Evolutionary conservation across 2,113 vertebrate genomes (phyloP), one percentile per base, ranked within the genome.

Genomic region (Eubucco bourcierii): DNA sequence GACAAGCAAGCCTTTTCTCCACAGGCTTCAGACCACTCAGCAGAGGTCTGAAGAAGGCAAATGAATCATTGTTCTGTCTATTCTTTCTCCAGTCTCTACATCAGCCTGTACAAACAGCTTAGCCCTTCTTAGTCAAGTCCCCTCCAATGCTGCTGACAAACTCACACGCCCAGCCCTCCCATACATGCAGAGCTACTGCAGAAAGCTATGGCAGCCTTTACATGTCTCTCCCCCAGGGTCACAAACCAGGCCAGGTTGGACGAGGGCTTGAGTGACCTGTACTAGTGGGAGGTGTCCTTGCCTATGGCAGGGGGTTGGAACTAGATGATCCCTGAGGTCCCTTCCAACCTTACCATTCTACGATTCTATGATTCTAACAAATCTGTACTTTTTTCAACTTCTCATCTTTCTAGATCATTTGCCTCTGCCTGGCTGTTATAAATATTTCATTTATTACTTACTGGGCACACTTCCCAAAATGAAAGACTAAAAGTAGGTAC

Each of bases 391-490:
- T 37, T 37, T 37, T 37, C 37, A 37, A 10, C 37, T 37, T 37
- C 37, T 37, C 37, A 37, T 37, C 37, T 37, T 37, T 37, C 37
- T 37, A 37, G 37, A 37, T 37, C 37, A 37, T 37, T 37, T 37
- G 7, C 37, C 37, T 37, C 37, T 37, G 37, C 37, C 37, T 37
- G 37, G 37, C 37, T 37, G 10, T 10, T 37, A 37, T 37, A 37
- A 37, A 37, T 37, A 37, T 37, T 37, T 37, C 37, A 37, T 37
- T 37, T 37, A 73, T 55, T 75, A 88, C 12, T 83, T 61, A 52
- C 44, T 55, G 55, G 63, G 63, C 66, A 79, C 34, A 20, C 16
- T 79, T 90, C 59, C 63, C 47, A n/a, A 87, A 92, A 83, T 31
- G 63, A 64, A 84, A 78, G 16, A 65, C 56, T 90, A 29, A 79